Conservation (phyloP, 2,113 vertebrate genomes). For the Smithornis capensis region DNA sequence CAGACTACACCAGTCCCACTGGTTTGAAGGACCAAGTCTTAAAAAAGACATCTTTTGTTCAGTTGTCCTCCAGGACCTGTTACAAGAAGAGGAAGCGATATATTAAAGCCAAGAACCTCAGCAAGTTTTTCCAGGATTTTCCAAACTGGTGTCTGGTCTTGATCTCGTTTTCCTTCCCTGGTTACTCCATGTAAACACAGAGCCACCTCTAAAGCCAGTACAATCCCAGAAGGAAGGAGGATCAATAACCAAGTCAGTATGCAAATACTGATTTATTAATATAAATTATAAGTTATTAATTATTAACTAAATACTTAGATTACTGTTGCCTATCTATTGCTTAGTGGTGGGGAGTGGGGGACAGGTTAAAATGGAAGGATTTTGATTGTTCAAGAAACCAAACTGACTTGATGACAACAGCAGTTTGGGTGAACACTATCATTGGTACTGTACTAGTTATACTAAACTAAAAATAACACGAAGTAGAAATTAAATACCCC, state of each 20-base stretch:
- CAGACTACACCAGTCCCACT: neutral
- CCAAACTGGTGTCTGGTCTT: neutral
- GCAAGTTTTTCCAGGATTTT: neutral
- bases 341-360: rapidly evolving
- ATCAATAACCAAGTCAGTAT: neutral
- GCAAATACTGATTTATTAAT: neutral
- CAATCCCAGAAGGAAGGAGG: neutral
- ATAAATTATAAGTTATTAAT: too few species aligned
- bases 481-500: neutral
- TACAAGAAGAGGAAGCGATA: neutral
- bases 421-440: neutral
- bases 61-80: neutral
- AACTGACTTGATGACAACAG: neutral
- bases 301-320: neutral
- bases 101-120: neutral
- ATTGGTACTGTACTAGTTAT: neutral
- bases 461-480: neutral
- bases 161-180: neutral
- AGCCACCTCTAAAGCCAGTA: neutral
- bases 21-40: neutral
- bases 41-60: neutral
- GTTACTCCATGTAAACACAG: neutral
- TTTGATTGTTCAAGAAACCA: neutral
- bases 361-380: neutral
- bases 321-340: neutral